Conservation (phyloP, 2,888 invertebrate species). For the Megastigmus dorsalis region DNA sequence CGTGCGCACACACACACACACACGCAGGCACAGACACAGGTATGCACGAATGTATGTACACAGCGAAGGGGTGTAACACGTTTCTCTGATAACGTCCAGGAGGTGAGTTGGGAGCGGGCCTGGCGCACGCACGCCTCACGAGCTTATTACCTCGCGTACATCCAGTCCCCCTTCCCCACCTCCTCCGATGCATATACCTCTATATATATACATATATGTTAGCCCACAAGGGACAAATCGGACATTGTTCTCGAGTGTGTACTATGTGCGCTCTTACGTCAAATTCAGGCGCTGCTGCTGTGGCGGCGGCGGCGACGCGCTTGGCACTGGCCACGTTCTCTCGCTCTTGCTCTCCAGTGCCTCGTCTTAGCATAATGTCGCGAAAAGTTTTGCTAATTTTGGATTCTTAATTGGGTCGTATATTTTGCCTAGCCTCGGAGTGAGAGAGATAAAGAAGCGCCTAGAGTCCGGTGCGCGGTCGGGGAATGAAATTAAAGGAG, state of each 20-base stretch:
- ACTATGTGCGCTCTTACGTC: neutral
- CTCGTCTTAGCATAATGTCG: slow-evolving; percentile 3
- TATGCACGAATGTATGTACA: neutral
- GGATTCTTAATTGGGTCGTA: slow-evolving; percentile 24
- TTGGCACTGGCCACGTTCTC: too few relatives aligned
- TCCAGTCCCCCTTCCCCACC: too few relatives aligned
- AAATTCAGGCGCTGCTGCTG: too few relatives aligned
- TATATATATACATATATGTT: too few relatives aligned
- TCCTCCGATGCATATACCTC: neutral
- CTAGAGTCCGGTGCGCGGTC: too few relatives aligned
- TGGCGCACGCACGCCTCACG: neutral
- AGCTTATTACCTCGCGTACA: slow-evolving; percentile 1
- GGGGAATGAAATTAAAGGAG: too few relatives aligned
- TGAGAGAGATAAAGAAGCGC: too few relatives aligned
- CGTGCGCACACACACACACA: too few relatives aligned
- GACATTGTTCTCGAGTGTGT: slow-evolving; percentile 18
- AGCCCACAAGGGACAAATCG: slow-evolving; percentile 29
- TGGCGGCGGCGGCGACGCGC: too few relatives aligned
- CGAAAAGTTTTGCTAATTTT: slow-evolving; percentile 11
- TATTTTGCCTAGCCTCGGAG: neutral
- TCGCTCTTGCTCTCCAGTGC: neutral
- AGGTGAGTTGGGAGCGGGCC: neutral
- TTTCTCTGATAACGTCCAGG: slow-evolving; percentile 22
- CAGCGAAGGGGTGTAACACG: neutral
- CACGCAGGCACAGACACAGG: neutral